Conservation (phyloP, 2,113 vertebrate genomes). For the Etheostoma cragini region DNA sequence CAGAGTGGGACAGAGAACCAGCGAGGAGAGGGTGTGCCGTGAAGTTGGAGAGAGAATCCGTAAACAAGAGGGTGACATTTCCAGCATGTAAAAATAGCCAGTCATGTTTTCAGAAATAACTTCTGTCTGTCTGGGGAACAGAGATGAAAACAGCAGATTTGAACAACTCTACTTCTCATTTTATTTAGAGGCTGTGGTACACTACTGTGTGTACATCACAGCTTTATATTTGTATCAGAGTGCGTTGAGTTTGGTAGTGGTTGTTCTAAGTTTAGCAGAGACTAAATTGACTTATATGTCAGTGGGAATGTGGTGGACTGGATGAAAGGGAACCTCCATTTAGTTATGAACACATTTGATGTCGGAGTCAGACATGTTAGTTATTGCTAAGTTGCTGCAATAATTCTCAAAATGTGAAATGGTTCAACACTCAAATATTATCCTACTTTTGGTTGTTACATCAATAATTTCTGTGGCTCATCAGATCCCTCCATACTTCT, state of each 20-base stretch:
- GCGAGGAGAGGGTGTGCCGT: constrained; percentile 14
- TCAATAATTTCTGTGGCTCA: constrained; percentile 11
- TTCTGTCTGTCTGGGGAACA: constrained; percentile 40
- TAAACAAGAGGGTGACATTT: constrained; percentile 56
- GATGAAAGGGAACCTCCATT: constrained; percentile 17
- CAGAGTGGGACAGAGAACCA: constrained; percentile 18
- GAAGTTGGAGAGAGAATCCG: constrained; percentile 34
- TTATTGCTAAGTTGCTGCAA: background rate
- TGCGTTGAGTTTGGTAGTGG: background rate
- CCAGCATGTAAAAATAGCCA: constrained; percentile 55
- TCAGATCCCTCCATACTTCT: background rate
- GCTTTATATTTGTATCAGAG: constrained; percentile 12
- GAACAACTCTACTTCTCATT: constrained; percentile 24
- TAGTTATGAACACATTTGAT: background rate
- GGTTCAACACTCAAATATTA: background rate
- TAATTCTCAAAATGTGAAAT: background rate
- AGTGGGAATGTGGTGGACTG: background rate
- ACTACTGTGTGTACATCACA: constrained; percentile 6
- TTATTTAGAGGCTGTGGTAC: constrained; percentile 45
- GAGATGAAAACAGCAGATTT: constrained; percentile 41
- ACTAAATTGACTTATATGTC: background rate
- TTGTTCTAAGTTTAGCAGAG: constrained; percentile 32
- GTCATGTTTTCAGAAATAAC: constrained; percentile 65
- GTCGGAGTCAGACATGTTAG: background rate
- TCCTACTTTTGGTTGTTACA: background rate